These are phyloP conservation scores for Barypeithes pellucidus DNA, from an alignment of 2,888 invertebrate species.

Conservation along the genomic window DNA sequence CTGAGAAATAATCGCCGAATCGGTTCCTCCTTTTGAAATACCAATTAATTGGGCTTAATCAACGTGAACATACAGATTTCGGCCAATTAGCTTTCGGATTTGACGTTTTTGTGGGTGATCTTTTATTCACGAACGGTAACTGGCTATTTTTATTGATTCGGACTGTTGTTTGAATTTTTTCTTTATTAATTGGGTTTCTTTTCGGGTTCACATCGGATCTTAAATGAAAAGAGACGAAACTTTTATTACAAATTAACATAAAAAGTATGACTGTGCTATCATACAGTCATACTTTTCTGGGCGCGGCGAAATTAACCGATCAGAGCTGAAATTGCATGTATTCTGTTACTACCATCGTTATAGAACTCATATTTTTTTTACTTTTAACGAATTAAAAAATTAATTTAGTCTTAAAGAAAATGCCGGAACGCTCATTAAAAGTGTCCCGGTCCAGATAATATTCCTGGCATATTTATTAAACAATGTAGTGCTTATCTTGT, in stretches of 20 bases:
- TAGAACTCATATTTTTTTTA: too few relatives aligned
- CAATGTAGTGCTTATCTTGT: too few relatives aligned
- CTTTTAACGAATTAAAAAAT: too few relatives aligned
- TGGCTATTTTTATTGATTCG: constrained; percentile 3
- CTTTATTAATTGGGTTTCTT: constrained; percentile 4
- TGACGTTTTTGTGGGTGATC: constrained; percentile 45
- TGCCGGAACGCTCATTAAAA: too few relatives aligned
- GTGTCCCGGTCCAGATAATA: too few relatives aligned
- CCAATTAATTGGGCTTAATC: constrained; percentile 43
- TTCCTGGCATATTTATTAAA: too few relatives aligned
- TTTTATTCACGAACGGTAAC: constrained; percentile 23
- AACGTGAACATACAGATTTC: constrained; percentile 44
- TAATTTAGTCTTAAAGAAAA: too few relatives aligned
- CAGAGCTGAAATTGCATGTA: too few relatives aligned
- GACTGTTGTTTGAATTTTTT: not conserved
- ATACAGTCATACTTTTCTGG: too few relatives aligned
- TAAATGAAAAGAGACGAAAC: not conserved
- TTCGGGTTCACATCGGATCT: not conserved
- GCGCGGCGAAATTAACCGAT: too few relatives aligned
- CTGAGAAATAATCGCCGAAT: constrained; percentile 50
- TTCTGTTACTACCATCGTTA: too few relatives aligned
- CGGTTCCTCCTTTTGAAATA: constrained; percentile 41
- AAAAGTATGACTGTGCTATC: too few relatives aligned
- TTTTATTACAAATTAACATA: constrained; percentile 3
- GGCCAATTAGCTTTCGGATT: constrained; percentile 43